These are phyloP conservation scores for Anableps anableps DNA, from an alignment of 2,797 vertebrate species.

Conservation along the genomic window DNA sequence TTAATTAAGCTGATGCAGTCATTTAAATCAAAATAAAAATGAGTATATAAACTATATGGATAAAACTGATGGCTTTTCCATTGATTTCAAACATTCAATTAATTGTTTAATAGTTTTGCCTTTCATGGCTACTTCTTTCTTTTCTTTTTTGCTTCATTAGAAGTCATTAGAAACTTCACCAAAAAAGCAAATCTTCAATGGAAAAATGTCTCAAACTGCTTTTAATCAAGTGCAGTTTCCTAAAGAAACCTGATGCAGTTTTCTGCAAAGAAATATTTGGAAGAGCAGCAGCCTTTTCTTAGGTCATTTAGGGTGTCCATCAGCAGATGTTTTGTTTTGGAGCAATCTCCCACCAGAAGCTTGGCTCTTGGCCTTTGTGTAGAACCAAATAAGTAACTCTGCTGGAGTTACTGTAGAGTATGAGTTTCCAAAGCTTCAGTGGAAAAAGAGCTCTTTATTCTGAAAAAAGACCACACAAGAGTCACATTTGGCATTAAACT, in stretches of 20 bases:
- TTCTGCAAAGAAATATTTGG: not conserved
- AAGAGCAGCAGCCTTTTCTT: not conserved
- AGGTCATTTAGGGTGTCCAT: slow-evolving; percentile 26
- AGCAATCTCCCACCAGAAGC: slow-evolving; percentile 35
- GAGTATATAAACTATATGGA: too few species aligned
- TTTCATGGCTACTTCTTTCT: too few species aligned
- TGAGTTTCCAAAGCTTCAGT: slow-evolving; percentile 79
- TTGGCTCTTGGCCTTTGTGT: slow-evolving; percentile 33
- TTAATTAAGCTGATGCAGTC: too few species aligned
- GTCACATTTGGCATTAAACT: slow-evolving; percentile 80
- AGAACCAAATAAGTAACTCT: slow-evolving; percentile 52
- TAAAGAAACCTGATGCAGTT: not conserved
- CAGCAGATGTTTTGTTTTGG: slow-evolving; percentile 45
- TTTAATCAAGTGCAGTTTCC: not conserved
- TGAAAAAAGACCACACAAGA: slow-evolving; percentile 85
- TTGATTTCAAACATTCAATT: too few species aligned
- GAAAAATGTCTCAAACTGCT: not conserved
- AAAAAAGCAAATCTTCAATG: too few species aligned
- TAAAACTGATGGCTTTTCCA: too few species aligned
- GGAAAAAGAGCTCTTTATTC: slow-evolving; percentile 83
- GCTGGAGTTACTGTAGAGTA: slow-evolving; percentile 58
- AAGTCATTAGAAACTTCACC: too few species aligned
- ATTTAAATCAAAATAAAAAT: too few species aligned
- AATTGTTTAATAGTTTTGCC: too few species aligned
- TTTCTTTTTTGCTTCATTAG: too few species aligned